Base-by-base conservation (phyloP, 2,888 invertebrate species). In the Pterobdella sp. region DNA sequence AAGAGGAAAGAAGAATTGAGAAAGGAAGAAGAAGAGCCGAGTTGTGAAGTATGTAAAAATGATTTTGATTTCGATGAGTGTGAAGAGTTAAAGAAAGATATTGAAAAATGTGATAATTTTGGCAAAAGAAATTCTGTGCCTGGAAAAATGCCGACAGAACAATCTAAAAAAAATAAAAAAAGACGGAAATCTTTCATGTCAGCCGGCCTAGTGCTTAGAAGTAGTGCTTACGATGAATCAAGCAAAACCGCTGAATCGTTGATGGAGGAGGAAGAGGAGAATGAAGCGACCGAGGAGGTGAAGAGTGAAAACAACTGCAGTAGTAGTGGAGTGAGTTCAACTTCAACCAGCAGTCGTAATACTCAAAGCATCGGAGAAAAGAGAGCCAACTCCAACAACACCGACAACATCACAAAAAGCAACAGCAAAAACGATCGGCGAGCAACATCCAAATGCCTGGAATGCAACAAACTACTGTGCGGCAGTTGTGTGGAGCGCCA, bases 401-500 rank as follows among this genome's bases (percentile, higher is more conserved):
- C 32, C 70, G 32, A 26, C 70, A n/a, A 42, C 56, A n/a, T 70
- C 56, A 32, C 36, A 35, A 68, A 35, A 34, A 68, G n/a, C 67
- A 35, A n/a, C 67, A 67, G n/a, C 34, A 67, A 32, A 29, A 35
- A n/a, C 10, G 31, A n/a, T 52, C 69, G 56, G 56, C 4, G 34
- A 29, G 82, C 82, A 1, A 79, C 78, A 65, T 78, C 80, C 26
- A 82, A 82, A 73, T 82, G 82, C 74, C 75, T 83, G 70, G 82
- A 83, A 69, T 83, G 82, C 76, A 78, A 77, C 60, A 82, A 83
- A 75, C 72, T 82, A 69, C 73, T 83, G 70, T 82, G 83, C 70
- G 79, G 78, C 67, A 73, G 76, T 3, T 82, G 83, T 73, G 81
- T 82, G 26, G 78, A 79, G 64, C 75, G 81, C 29, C 82, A 83